Base-by-base conservation (phyloP, 2,797 vertebrate genomes). In the Mionectes olivaceus region DNA sequence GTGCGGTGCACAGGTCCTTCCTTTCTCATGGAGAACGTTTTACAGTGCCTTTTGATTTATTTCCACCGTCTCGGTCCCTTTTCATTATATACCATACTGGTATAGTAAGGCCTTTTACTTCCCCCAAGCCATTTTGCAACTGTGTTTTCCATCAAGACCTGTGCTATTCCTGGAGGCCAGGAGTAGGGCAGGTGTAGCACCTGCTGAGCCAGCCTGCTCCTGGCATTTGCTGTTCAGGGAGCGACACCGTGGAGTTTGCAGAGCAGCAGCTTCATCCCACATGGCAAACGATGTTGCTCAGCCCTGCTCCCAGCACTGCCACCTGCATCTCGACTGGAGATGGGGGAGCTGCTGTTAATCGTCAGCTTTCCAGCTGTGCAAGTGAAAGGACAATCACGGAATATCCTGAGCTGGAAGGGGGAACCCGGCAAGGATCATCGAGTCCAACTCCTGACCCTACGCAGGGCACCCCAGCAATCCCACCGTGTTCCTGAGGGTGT, bases 21-120 rank as follows among this genome's bases (percentile, higher is more conserved):
- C 8, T 22, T 33, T 49, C 63, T 71, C 19, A 1, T 1, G 1
- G 15, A n/a, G 15, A 25, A 7, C 1, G 0, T 22, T 64, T 61
- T 17, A 12, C 24, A 27, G 44, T 30, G 27, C 25, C 22, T 13
- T 63, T 52, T 14, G 41, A 2, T 30, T 59, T 49, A 25, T 21
- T 41, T 56, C 32, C 41, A 18, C 27, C 19, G 2, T 73, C 17
- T 70, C 35, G 44, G 18, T 71, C 57, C 57, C 21, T 22, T 44
- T 83, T 76, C 18, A 11, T 35, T 69, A 5, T 24, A 53, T 69
- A 22, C n/a, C 41, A 19, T 53, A 49, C 32, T 25, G 33, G 17
- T n/a, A 13, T 8, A 68, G 27, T 32, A 27, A 37, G 8, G 19
- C 37, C 39, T 78, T 73, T 33, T 33, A 19, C 18, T 60, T 44